Conservation (phyloP, 2,888 invertebrate species). For the Drosophila borborema region DNA sequence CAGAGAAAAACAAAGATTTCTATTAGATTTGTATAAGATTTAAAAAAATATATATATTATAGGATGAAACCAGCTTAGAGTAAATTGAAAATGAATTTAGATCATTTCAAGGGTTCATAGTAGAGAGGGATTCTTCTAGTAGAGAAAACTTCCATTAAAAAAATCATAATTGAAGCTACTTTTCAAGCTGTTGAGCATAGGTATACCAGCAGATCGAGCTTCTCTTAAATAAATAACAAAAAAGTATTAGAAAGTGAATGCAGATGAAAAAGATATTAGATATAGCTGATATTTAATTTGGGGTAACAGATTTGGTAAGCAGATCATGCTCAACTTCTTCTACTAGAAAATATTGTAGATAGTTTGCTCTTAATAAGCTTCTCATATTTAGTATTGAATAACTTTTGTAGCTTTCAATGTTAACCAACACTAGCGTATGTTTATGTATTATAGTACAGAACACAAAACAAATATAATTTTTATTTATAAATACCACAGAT, state of each 20-base stretch:
- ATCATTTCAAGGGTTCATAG: too few species aligned
- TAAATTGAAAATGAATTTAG: too few species aligned
- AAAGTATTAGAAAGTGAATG: too few species aligned
- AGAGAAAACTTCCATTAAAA: too few species aligned
- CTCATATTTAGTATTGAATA: neutral
- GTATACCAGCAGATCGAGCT: too few species aligned
- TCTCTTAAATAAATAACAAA: too few species aligned
- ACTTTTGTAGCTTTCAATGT: constrained; percentile 31
- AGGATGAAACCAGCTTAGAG: neutral
- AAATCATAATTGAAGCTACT: too few species aligned
- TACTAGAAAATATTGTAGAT: neutral
- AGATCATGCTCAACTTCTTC: neutral
- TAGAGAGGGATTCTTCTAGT: too few species aligned
- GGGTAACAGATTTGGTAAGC: neutral
- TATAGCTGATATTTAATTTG: too few species aligned
- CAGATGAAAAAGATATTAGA: too few species aligned
- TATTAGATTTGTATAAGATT: neutral
- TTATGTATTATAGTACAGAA: constrained; percentile 15
- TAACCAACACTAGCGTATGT: constrained; percentile 23
- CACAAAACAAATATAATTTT: neutral
- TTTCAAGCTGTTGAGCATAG: too few species aligned
- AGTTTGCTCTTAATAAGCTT: neutral
- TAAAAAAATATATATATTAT: neutral
- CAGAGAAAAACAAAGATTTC: neutral
- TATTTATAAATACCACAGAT: neutral